Evolutionary conservation across 2,888 invertebrate species (phyloP), one percentile per base, ranked within the genome.

Genomic region (Quadroppia sp.): DNA sequence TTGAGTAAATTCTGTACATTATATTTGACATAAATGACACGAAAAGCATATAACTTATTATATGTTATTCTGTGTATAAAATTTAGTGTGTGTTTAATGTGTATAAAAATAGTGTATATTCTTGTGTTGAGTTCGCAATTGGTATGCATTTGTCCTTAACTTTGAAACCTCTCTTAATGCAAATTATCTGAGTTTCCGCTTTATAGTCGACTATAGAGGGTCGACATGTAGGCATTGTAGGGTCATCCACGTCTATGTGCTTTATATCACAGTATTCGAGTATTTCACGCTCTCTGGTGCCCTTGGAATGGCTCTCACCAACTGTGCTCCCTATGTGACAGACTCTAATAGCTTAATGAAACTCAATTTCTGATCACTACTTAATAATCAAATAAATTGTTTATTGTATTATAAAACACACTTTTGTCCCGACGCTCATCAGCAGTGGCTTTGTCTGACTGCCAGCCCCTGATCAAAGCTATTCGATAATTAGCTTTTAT

Each of bases 261-360:
- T n/a, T 50, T 9, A 6, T 40, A 13, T 9, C 7, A 40, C 7
- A 40, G 40, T 40, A 9, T 50, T n/a, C n/a, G n/a, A n/a, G 50
- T 20, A 20, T 50, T 50, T 50, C 50, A 50, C 50, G 50, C 50
- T 50, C n/a, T 50, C 20, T 50, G 50, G 50, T 50, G 50, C 50
- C 50, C 50, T 50, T 50, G 50, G 50, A 50, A n/a, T n/a, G n/a
- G n/a, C n/a, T 40, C 13, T 9, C 40, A 40, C 40, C 6, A 9
- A 40, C 13, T 40, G 7, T 40, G 40, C 13, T 40, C 13, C 40
- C 7, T 20, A 50, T 11, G 50, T 4, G 50, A 50, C 50, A 50
- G 20, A 50, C 50, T n/a, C n/a, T n/a, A n/a, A 50, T n/a, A 17
- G 7, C 20, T 50, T 11, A 40, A 40, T 40, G 40, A 50, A 50